Evolutionary conservation across 2,113 vertebrate species (phyloP).

Genomic region (Corythoichthys intestinalis): DNA sequence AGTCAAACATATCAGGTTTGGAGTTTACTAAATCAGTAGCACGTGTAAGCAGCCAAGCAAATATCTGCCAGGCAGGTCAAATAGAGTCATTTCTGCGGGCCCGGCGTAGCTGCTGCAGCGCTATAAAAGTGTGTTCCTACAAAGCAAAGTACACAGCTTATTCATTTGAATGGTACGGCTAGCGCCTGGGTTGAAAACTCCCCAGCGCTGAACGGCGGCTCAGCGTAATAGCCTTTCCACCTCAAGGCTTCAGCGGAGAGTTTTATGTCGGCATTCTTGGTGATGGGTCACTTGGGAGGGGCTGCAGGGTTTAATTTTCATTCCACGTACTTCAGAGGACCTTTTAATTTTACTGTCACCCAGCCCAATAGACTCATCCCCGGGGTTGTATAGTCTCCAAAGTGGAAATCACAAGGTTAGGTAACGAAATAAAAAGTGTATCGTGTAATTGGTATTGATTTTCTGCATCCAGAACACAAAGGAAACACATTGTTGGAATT

Average conservation of each 20-base stretch:
- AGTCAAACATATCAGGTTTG: not conserved
- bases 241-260: conserved; percentile 23
- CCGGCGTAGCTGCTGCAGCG: conserved; percentile 10
- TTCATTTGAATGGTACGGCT: conserved; percentile 13
- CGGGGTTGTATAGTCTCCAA: conserved; percentile 52
- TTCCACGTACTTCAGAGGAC: conserved; percentile 46
- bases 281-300: conserved; percentile 29
- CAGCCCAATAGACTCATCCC: conserved; percentile 49
- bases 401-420: conserved; percentile 47
- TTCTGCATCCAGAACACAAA: conserved; percentile 36
- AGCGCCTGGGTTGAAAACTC: conserved; percentile 14
- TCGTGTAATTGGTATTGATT: conserved; percentile 41
- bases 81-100: conserved; percentile 12
- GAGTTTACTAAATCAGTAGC: not conserved
- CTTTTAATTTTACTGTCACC: conserved; percentile 60
- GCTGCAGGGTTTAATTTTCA: conserved; percentile 56
- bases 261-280: conserved; percentile 49
- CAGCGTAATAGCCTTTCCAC: conserved; percentile 23
- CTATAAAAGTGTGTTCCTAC: conserved; percentile 2
- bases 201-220: conserved; percentile 13
- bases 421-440: conserved; percentile 42
- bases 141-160: conserved; percentile 15
- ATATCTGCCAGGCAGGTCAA: conserved; percentile 18
- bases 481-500: conserved; percentile 56
- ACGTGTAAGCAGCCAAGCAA: not conserved